Evolutionary conservation across 2,113 vertebrate genomes (phyloP).

Genomic region (Riparia riparia): DNA sequence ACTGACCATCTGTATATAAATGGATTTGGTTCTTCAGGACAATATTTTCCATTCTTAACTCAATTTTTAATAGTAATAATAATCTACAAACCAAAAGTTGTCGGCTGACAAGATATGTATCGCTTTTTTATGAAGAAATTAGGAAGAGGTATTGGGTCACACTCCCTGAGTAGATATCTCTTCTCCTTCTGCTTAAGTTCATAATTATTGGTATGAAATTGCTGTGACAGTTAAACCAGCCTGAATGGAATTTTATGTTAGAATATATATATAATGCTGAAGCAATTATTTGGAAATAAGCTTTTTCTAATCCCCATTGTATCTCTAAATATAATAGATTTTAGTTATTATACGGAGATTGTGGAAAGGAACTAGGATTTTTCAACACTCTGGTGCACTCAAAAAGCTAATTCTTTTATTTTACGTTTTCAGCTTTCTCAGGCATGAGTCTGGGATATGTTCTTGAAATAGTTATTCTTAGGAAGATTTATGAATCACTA

Average conservation of each 20-base stretch:
- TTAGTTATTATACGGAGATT: slow-evolving; percentile 9
- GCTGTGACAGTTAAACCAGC: slow-evolving; percentile 51
- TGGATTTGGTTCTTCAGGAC: slow-evolving; percentile 46
- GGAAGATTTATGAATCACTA: slow-evolving; percentile 3
- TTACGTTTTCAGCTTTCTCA: background rate
- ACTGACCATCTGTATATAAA: slow-evolving; percentile 12
- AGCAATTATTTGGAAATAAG: slow-evolving; percentile 23
- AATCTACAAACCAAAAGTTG: slow-evolving; percentile 63
- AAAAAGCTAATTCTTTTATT: slow-evolving; percentile 19
- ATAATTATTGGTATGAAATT: slow-evolving; percentile 44
- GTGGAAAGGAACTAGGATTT: slow-evolving; percentile 5
- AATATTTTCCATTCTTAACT: slow-evolving; percentile 23
- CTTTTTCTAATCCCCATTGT: slow-evolving; percentile 51
- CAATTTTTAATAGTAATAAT: slow-evolving; percentile 9
- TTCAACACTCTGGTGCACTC: slow-evolving; percentile 21
- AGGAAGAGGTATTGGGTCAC: background rate
- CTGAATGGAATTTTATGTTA: slow-evolving; percentile 47
- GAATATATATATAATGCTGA: slow-evolving; percentile 61
- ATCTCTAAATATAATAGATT: slow-evolving; percentile 32
- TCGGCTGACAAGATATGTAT: background rate
- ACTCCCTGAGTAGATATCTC: background rate
- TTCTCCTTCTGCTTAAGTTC: slow-evolving; percentile 26
- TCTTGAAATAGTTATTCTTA: slow-evolving; percentile 23
- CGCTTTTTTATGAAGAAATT: background rate
- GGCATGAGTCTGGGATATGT: slow-evolving; percentile 11